These are phyloP conservation scores for Toxostoma redivivum DNA, from an alignment of 2,113 vertebrate species.

Conservation along the genomic window DNA sequence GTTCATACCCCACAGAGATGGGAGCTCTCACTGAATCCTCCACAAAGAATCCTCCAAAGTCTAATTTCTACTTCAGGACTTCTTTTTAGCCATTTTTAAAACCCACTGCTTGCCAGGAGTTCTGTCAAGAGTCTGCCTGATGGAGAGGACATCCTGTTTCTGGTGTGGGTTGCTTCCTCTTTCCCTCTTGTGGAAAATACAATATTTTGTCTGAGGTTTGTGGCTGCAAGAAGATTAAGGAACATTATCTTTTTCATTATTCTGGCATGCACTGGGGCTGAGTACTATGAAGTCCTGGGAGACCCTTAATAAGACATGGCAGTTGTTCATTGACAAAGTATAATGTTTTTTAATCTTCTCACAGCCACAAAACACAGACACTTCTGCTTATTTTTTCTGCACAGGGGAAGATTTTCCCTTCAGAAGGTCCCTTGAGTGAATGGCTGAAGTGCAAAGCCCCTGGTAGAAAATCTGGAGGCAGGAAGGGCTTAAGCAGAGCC, in stretches of 20 bases:
- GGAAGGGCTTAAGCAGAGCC: background rate
- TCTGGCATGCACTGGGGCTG: background rate
- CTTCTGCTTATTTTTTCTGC: background rate
- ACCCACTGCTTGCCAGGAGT: background rate
- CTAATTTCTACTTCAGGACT: background rate
- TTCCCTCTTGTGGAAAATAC: background rate
- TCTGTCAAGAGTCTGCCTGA: background rate
- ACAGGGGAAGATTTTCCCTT: background rate
- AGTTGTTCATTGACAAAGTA: background rate
- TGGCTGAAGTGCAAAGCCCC: background rate
- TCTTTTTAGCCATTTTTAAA: background rate
- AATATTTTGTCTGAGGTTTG: background rate
- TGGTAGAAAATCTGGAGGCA: background rate
- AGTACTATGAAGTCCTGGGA: background rate
- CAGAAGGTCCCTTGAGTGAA: background rate
- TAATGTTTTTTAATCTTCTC: background rate
- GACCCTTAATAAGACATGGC: background rate
- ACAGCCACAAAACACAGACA: background rate
- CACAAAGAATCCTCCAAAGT: background rate
- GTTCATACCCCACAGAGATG: background rate
- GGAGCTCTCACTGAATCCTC: background rate
- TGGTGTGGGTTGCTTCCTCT: background rate
- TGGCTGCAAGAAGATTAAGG: background rate
- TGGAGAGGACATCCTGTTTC: background rate
- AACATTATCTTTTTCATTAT: background rate